Percentiles rank a stretch among this genome's conserved stretches.
phyloP scores from a whole-genome alignment of 2,113 vertebrate species.

The Aspidoscelis tigris region DNA sequence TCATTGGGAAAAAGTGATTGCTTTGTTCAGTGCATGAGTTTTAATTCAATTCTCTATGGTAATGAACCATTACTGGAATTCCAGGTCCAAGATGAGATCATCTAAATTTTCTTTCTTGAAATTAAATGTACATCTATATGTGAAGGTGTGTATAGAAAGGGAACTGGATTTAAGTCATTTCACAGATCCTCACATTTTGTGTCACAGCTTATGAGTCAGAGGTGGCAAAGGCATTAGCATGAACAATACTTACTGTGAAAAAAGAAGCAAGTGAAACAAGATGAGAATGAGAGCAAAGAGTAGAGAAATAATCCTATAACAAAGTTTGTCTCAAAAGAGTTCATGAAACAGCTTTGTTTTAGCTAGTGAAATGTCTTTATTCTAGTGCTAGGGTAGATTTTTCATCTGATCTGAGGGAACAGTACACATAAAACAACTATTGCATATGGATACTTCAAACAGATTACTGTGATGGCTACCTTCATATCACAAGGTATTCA shows the following conservation, averaged over 20 bases:
- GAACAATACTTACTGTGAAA: constrained; percentile 64
- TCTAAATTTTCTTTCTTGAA: constrained; percentile 50
- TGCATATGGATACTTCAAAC: background rate
- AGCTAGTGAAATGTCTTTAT: constrained; percentile 30
- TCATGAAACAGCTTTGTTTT: constrained; percentile 54
- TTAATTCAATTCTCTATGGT: constrained; percentile 64
- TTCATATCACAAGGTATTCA: background rate
- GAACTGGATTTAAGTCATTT: constrained; percentile 34
- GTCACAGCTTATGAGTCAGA: constrained; percentile 55
- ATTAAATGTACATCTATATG: constrained; percentile 10
- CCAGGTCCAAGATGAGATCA: constrained; percentile 52
- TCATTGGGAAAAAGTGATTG: constrained; percentile 52
- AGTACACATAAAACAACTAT: background rate
- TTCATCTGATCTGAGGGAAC: constrained; percentile 49
- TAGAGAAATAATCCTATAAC: constrained; percentile 45
- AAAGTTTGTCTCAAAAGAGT: constrained; percentile 37
- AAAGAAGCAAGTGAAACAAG: constrained; percentile 36
- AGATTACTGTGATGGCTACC: background rate
- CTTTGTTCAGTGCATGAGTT: constrained; percentile 60
- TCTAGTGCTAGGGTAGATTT: constrained; percentile 34
- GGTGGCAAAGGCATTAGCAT: constrained; percentile 44
- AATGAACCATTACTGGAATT: constrained; percentile 61
- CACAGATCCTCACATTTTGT: constrained; percentile 33
- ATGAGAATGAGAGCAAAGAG: constrained; percentile 27
- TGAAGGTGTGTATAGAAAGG: background rate